Conservation (phyloP, 1,140 invertebrate genomes). For the Druon quercuslanigerum region DNA sequence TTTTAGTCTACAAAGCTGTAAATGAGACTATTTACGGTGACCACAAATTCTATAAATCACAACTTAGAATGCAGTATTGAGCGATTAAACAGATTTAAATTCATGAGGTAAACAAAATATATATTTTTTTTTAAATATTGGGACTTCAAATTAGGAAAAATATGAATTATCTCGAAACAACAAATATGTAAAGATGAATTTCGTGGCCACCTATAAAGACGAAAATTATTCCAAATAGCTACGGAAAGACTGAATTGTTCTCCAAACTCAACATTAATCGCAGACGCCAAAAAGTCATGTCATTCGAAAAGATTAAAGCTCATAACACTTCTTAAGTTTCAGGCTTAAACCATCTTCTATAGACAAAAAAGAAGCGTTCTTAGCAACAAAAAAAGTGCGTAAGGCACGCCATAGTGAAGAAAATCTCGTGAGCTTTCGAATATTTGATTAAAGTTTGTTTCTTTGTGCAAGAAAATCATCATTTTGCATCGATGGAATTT, state of each 20-base stretch:
- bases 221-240: background rate
- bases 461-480: background rate
- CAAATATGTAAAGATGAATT: background rate
- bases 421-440: background rate
- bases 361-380: slow-evolving; percentile 23
- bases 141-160: background rate
- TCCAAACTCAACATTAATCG: slow-evolving; percentile 26
- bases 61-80: slow-evolving; percentile 37
- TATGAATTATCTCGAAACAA: slow-evolving; percentile 35
- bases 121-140: too few relatives aligned
- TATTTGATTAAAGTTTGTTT: background rate
- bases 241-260: slow-evolving; percentile 1
- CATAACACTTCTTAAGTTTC: slow-evolving; percentile 53
- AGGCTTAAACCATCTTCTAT: background rate
- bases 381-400: background rate
- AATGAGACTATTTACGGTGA: too few relatives aligned
- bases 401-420: background rate
- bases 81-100: slow-evolving; percentile 29
- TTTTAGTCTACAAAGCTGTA: too few relatives aligned
- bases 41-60: slow-evolving; percentile 23
- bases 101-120: background rate
- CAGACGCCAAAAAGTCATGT: slow-evolving; percentile 9
- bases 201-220: background rate
- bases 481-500: background rate
- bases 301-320: slow-evolving; percentile 45